Evolutionary conservation across 2,113 vertebrate genomes (phyloP).

Genomic region (Emydocephalus ijimae): DNA sequence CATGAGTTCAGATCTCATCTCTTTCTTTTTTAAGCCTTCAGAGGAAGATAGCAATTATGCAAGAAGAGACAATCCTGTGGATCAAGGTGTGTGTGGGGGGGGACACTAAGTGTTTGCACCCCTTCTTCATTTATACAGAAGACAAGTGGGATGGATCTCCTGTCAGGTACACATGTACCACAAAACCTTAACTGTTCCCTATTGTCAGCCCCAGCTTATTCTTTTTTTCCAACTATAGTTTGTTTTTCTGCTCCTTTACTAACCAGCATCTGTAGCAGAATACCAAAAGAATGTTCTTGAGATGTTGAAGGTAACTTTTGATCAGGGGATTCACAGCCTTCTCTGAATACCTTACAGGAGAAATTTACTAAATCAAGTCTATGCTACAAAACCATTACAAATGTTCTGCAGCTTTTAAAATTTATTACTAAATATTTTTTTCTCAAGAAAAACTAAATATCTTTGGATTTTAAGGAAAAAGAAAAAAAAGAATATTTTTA

Average conservation of each 20-base stretch:
- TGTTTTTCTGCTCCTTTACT: neutral
- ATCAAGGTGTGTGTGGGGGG: neutral
- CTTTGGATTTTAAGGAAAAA: neutral
- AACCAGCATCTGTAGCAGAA: neutral
- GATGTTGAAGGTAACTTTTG: neutral
- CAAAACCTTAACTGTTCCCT: neutral
- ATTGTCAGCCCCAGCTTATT: neutral
- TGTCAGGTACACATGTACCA: too few species aligned
- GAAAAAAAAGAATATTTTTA: neutral
- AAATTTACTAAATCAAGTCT: slow-evolving; percentile 43
- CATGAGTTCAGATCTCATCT: neutral
- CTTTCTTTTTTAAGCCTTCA: neutral
- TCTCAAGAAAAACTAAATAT: neutral
- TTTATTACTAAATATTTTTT: neutral
- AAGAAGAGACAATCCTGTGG: neutral
- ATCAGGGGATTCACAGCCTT: neutral
- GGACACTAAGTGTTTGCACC: neutral
- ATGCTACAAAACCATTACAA: slow-evolving; percentile 34
- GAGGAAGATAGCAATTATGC: neutral
- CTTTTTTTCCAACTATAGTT: neutral
- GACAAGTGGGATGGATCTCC: neutral
- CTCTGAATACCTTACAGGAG: slow-evolving; percentile 11
- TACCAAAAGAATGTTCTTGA: neutral
- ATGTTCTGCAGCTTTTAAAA: slow-evolving; percentile 20
- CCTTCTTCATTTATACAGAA: neutral